These are phyloP conservation scores for Albula glossodonta DNA, from an alignment of 2,113 vertebrate species.

Conservation along the genomic window DNA sequence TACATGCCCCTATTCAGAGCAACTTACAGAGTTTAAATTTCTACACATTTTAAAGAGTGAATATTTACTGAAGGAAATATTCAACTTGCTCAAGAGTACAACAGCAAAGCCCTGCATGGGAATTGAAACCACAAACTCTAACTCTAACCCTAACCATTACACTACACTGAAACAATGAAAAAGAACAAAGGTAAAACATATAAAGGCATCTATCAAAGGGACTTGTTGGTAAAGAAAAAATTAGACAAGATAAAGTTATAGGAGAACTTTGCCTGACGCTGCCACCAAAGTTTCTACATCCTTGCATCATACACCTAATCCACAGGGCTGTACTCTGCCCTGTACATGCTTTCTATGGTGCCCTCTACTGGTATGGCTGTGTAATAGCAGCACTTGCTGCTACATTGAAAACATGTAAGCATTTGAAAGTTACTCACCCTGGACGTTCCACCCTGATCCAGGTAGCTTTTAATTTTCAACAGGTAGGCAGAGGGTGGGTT, in stretches of 20 bases:
- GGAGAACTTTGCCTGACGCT: neutral
- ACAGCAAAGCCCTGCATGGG: no score
- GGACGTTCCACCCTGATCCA: slow-evolving; percentile 82
- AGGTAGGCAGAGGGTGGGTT: slow-evolving; percentile 87
- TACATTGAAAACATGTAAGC: neutral
- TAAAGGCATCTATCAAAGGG: neutral
- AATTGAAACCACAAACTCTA: no score
- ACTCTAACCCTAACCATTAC: no score
- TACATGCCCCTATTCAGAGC: no score
- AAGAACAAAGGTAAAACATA: no score
- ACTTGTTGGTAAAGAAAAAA: neutral
- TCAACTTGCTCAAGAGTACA: no score
- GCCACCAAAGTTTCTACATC: neutral
- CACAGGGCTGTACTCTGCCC: neutral
- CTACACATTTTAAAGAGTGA: no score
- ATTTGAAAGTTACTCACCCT: slow-evolving; percentile 72
- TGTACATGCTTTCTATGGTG: neutral
- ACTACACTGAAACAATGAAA: no score
- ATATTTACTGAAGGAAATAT: no score
- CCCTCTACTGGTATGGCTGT: neutral
- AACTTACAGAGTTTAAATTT: no score
- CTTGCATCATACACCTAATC: neutral
- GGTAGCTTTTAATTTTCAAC: slow-evolving; percentile 83
- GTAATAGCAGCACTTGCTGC: neutral
- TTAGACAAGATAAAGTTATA: neutral